phyloP scores from a whole-genome alignment of 2,888 invertebrate genomes.

The Cenopis cana region DNA sequence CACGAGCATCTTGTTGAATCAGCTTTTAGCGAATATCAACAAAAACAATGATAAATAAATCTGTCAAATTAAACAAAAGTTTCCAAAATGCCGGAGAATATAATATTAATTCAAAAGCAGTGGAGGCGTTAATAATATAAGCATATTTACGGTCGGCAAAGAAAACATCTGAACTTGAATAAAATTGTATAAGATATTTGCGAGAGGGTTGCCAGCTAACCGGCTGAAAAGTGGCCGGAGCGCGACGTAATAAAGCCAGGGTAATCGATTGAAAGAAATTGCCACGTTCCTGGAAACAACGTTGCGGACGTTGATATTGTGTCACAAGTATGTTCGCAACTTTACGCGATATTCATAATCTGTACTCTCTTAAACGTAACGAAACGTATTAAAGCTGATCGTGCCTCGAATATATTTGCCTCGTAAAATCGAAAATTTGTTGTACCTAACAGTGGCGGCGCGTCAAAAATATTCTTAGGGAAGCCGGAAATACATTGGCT shows the following conservation, averaged over 20 bases:
- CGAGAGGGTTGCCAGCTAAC: slow-evolving; percentile 34
- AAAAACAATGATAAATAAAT: no score
- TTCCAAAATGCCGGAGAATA: no score
- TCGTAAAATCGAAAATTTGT: no score
- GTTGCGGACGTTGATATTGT: neutral
- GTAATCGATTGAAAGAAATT: slow-evolving; percentile 30
- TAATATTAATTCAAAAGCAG: slow-evolving; percentile 11
- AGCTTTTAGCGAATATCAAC: no score
- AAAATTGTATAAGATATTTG: slow-evolving; percentile 39
- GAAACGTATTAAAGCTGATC: no score
- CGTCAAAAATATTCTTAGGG: no score
- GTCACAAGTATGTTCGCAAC: neutral
- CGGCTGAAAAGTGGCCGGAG: slow-evolving; percentile 25
- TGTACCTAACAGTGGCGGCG: no score
- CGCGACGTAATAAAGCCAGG: slow-evolving; percentile 20
- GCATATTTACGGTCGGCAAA: slow-evolving; percentile 30
- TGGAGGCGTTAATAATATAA: slow-evolving; percentile 26
- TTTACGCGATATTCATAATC: neutral
- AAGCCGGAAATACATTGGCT: no score
- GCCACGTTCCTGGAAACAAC: neutral
- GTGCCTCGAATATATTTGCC: no score
- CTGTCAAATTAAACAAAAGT: no score
- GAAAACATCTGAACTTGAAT: slow-evolving; percentile 33
- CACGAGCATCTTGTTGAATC: no score
- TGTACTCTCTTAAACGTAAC: neutral